phyloP scores from a whole-genome alignment of 2,888 invertebrate genomes.

The Xanthia togata region DNA sequence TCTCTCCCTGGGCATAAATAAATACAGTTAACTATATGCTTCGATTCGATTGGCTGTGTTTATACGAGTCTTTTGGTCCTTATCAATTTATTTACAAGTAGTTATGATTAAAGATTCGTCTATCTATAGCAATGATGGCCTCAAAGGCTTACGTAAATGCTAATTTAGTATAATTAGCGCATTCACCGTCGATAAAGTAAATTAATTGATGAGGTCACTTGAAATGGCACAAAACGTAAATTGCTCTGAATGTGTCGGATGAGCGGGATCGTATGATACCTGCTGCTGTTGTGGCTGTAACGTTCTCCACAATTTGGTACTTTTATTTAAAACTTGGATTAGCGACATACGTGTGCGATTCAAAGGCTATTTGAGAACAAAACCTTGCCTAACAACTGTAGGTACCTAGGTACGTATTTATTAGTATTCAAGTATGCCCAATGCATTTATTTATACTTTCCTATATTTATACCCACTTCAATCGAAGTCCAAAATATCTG shows the following conservation, averaged over 20 bases:
- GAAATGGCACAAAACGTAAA: slow-evolving; percentile 78
- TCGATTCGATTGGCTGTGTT: slow-evolving; percentile 8
- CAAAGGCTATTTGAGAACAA: slow-evolving; percentile 24
- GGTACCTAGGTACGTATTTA: neutral
- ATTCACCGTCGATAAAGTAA: slow-evolving; percentile 80
- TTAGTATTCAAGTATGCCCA: slow-evolving; percentile 16
- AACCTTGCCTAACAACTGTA: neutral
- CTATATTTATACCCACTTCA: slow-evolving; percentile 39
- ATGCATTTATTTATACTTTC: slow-evolving; percentile 30
- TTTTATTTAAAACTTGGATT: slow-evolving; percentile 9
- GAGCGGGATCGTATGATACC: slow-evolving; percentile 45
- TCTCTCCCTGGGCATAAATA: neutral
- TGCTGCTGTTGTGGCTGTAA: slow-evolving; percentile 6
- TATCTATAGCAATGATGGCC: slow-evolving; percentile 45
- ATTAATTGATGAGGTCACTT: slow-evolving; percentile 86
- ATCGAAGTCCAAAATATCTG: slow-evolving; percentile 51
- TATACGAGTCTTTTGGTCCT: neutral
- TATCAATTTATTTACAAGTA: slow-evolving; percentile 35
- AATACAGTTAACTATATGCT: slow-evolving; percentile 3
- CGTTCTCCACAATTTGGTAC: neutral
- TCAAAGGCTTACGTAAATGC: slow-evolving; percentile 67
- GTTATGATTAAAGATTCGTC: slow-evolving; percentile 36
- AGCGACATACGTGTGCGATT: neutral
- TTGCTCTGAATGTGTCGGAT: slow-evolving; percentile 78
- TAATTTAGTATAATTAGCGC: slow-evolving; percentile 80